A percentile compares a stretch with the other conserved stretches of the same genome.
These are phyloP conservation scores for Neoscelio sp. DNA, from an alignment of 2,888 invertebrate species.

Conservation along the genomic window DNA sequence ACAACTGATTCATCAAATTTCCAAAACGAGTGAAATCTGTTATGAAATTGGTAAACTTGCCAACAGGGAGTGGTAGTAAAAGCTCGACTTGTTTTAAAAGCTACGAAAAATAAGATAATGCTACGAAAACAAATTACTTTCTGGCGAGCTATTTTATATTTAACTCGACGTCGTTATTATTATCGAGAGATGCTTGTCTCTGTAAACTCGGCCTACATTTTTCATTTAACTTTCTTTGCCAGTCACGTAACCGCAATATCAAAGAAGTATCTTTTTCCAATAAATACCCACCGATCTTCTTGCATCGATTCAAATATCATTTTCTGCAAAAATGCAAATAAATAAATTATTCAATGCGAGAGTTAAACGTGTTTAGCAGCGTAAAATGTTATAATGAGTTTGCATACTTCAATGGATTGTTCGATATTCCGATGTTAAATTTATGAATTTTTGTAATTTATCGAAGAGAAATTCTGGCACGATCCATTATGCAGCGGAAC, in stretches of 20 bases:
- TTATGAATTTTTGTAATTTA: too few relatives aligned
- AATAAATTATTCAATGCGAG: not conserved
- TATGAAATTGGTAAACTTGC: conserved; percentile 18
- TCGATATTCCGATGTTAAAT: not conserved
- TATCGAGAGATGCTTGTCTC: too few relatives aligned
- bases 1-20: conserved; percentile 17
- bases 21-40: not conserved
- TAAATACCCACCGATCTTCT: not conserved
- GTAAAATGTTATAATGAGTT: not conserved
- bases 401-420: not conserved
- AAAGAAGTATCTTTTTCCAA: not conserved
- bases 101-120: not conserved
- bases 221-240: too few relatives aligned
- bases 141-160: too few relatives aligned
- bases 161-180: too few relatives aligned
- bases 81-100: not conserved
- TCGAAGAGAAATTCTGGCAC: too few relatives aligned
- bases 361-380: not conserved
- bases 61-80: conserved; percentile 4
- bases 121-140: too few relatives aligned
- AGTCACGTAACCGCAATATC: too few relatives aligned
- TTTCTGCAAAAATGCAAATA: not conserved
- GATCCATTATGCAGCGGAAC: too few relatives aligned
- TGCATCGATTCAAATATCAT: too few relatives aligned
- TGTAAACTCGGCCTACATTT: too few relatives aligned